phyloP scores from a whole-genome alignment of 53 echinoderm and acorn worm species.

The Mesocentrotus franciscanus region DNA sequence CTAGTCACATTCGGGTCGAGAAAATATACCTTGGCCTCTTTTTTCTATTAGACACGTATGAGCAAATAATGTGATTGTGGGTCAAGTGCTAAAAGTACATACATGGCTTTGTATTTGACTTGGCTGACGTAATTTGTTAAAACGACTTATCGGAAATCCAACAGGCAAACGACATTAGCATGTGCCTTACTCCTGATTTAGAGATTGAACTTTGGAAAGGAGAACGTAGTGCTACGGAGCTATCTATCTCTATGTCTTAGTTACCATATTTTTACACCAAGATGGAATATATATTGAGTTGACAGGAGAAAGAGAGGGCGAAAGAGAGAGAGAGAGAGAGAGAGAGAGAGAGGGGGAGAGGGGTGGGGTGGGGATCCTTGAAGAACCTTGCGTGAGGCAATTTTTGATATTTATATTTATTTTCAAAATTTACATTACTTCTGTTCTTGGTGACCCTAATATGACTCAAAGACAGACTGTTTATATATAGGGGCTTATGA shows the following conservation, averaged over 20 bases:
- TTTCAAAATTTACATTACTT: neutral
- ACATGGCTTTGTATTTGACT: slow-evolving; percentile 4
- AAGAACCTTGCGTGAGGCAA: no score
- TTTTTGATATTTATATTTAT: neutral
- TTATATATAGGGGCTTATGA: no score
- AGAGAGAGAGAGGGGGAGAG: neutral
- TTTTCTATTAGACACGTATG: no score
- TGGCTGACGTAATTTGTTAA: neutral
- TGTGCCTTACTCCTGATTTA: neutral
- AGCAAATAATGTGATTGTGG: no score
- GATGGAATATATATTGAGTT: neutral
- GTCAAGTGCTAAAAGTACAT: neutral
- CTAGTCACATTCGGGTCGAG: no score
- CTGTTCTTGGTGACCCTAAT: no score
- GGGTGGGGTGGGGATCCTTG: neutral
- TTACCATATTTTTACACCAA: neutral
- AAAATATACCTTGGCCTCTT: no score
- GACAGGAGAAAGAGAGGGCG: neutral
- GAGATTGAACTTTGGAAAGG: neutral
- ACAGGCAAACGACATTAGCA: neutral
- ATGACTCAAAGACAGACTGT: no score
- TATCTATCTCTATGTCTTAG: neutral
- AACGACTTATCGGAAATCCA: neutral
- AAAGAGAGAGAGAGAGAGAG: neutral
- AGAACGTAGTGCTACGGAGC: neutral